Conservation (phyloP, 2,113 vertebrate genomes). For the Guaruba guarouba region DNA sequence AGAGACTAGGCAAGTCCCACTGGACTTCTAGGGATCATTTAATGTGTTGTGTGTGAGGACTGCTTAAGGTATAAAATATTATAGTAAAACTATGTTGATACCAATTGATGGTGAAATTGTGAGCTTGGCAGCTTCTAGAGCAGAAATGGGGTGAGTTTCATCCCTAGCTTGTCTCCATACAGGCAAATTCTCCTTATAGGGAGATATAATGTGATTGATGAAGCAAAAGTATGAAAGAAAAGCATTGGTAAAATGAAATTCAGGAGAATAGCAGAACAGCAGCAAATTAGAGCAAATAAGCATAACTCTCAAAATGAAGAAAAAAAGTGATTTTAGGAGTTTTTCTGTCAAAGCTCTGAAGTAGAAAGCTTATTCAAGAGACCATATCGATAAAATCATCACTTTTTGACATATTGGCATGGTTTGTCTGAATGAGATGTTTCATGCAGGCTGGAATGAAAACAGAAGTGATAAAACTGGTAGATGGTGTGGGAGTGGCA, state of each 20-base stretch:
- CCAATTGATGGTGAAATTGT: background rate
- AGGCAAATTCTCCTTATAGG: background rate
- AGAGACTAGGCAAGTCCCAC: background rate
- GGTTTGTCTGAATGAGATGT: background rate
- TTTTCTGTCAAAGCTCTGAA: background rate
- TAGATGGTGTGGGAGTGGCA: background rate
- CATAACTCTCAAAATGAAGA: fast-evolving
- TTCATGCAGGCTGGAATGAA: background rate
- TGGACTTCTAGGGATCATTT: background rate
- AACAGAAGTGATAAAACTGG: background rate
- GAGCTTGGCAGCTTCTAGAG: background rate
- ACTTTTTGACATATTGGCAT: background rate
- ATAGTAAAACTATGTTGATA: fast-evolving
- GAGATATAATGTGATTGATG: background rate
- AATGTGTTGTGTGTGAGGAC: fast-evolving
- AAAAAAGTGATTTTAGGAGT: background rate
- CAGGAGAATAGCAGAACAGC: background rate
- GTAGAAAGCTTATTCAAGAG: background rate
- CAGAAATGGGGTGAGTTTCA: background rate
- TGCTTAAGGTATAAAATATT: background rate
- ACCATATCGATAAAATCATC: background rate
- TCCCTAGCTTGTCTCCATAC: background rate
- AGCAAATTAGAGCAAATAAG: background rate
- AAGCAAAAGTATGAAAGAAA: background rate
- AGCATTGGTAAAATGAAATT: background rate